Evolutionary conservation across 2,113 vertebrate species (phyloP).

Genomic region (Eolophus roseicapilla): DNA sequence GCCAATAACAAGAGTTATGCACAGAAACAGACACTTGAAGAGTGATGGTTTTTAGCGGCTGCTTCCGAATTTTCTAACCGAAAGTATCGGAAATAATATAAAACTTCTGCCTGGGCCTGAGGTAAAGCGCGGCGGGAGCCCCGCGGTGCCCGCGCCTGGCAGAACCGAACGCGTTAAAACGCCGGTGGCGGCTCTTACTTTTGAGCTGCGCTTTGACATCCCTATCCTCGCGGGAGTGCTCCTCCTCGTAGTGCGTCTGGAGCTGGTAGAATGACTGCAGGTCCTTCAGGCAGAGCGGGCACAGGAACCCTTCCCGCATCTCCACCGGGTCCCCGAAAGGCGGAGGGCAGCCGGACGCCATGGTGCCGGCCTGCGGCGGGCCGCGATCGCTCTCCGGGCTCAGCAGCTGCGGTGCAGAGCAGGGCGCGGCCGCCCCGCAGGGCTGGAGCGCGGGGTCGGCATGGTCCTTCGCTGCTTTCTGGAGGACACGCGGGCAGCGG

Average conservation of each 20-base stretch:
- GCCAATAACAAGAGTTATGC: neutral
- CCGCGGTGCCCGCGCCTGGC: neutral
- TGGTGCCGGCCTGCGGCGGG: constrained; percentile 17
- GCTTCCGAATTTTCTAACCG: neutral
- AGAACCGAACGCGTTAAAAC: neutral
- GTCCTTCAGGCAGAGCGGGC: constrained; percentile 93
- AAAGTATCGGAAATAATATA: rapidly evolving
- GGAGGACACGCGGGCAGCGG: neutral
- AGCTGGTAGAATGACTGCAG: constrained; percentile 95
- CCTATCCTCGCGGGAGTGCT: constrained; percentile 86
- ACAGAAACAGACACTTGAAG: neutral
- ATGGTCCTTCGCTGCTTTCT: neutral
- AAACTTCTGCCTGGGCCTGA: neutral
- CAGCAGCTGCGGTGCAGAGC: neutral
- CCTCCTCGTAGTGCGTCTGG: constrained; percentile 92
- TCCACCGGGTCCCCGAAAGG: constrained; percentile 86
- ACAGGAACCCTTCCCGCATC: constrained; percentile 93
- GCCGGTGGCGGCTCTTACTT: constrained; percentile 74
- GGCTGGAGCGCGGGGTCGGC: neutral
- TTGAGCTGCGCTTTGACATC: constrained; percentile 88
- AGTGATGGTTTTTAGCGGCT: neutral
- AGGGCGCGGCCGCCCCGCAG: neutral
- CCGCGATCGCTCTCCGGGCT: neutral
- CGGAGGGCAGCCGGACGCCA: constrained; percentile 84
- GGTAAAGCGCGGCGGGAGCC: neutral